Evolutionary conservation across 2,797 vertebrate genomes (phyloP), one percentile per base, ranked within the genome.

Genomic region (Mus caroli): DNA sequence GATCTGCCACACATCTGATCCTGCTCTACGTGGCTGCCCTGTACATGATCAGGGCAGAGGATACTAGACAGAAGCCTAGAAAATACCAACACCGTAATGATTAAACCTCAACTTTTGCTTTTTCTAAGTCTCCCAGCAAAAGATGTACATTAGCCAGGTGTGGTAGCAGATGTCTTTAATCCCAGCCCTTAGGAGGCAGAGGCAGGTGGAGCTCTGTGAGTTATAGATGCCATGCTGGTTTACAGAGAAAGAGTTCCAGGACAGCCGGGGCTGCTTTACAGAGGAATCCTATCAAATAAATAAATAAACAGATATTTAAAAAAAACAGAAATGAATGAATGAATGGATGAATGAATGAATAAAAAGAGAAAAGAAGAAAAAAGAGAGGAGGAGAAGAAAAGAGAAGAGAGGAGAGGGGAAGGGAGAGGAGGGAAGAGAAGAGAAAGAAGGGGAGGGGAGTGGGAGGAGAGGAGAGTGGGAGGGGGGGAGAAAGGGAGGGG

Each of bases 61-160:
- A 43, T n/a, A 2, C 69, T 82, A 88, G 37, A 40, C 26, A 88
- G 87, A 88, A 90, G 50, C 88, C 56, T n/a, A 87, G 43, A 22
- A 89, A 93, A 91, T 37, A 85, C 46, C 46, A 54, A 52, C 52
- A 54, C 1, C 24, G 9, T n/a, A 62, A 10, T 40, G 22, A 69
- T 50, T 75, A 37, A 88, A 89, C 88, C 37, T 46, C 76, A 64
- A 37, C 60, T 37, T 95, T 86, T 84, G 40, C 76, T 82, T 94
- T 94, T 73, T 64, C 34, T 17, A 88, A 79, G 73, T 88, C 37
- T 64, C 69, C 40, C 60, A 77, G 52, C 19, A 24, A 88, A 78
- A 91, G 40, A 20, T 43, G 37, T n/a, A 31, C 14, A 34, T 85
- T 64, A 34, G 43, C 19, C 43, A 50, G 19, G 14, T 3, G 13